Evolutionary conservation across 1,140 invertebrate species (phyloP).

Genomic region (Drosophila albomicans): DNA sequence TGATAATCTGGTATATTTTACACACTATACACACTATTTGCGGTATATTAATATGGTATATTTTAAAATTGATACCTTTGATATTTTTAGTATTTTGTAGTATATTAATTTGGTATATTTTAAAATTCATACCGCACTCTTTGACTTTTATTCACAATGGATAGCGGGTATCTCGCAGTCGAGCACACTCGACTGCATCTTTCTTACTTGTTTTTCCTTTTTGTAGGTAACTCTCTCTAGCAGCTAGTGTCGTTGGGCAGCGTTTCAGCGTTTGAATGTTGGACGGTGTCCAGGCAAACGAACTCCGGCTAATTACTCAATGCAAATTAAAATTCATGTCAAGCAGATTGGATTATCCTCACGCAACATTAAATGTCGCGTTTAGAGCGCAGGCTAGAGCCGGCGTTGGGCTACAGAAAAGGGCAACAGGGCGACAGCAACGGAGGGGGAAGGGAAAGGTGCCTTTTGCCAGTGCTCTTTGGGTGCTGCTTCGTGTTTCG

Average conservation of each 20-base stretch:
- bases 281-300: conserved; percentile 67
- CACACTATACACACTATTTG: no score
- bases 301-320: conserved; percentile 82
- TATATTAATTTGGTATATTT: no score
- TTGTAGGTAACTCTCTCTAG: conserved; percentile 1
- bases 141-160: no score
- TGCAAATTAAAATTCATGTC: conserved; percentile 83
- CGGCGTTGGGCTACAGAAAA: conserved; percentile 29
- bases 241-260: neutral
- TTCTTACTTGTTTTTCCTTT: neutral
- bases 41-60: no score
- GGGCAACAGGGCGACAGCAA: conserved; percentile 25
- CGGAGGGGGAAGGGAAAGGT: conserved; percentile 34
- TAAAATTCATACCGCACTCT: no score
- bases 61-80: no score
- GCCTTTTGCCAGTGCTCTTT: conserved; percentile 35
- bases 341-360: conserved; percentile 83
- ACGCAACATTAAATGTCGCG: conserved; percentile 83
- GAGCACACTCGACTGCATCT: no score
- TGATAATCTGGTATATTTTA: no score
- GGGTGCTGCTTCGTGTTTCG: conserved; percentile 17
- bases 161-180: no score
- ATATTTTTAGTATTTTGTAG: no score
- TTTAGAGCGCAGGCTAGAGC: conserved; percentile 49
- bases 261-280: neutral